Conservation (phyloP, 2,113 vertebrate species). For the Sula dactylatra region DNA sequence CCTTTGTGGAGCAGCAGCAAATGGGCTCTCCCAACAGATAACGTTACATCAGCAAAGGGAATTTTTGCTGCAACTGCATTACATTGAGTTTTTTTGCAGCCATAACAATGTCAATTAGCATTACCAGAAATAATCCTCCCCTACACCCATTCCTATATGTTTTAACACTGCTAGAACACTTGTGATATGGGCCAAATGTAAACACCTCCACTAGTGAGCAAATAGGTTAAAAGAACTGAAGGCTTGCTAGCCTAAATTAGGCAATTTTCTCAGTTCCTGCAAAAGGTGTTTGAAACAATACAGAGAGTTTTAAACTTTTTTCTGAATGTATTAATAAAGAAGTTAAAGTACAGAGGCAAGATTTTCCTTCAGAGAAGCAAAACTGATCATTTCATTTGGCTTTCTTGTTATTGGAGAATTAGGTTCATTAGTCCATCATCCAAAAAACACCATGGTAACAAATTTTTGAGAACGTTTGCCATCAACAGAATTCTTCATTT, state of each 20-base stretch:
- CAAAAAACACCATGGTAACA: not conserved
- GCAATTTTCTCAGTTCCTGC: not conserved
- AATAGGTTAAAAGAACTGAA: not conserved
- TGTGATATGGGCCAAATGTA: not conserved
- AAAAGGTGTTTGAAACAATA: not conserved
- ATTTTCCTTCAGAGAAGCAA: not conserved
- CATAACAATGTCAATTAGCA: not conserved
- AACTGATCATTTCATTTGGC: not conserved
- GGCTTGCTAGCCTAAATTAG: not conserved
- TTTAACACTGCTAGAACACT: not conserved
- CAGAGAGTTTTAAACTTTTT: not conserved
- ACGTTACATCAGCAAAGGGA: not conserved
- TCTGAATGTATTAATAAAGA: not conserved
- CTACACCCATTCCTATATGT: not conserved
- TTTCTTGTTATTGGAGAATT: not conserved
- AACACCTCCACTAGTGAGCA: not conserved
- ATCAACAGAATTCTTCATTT: not conserved
- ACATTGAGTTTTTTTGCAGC: not conserved
- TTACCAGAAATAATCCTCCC: not conserved
- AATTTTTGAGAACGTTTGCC: not conserved
- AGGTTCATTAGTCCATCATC: not conserved
- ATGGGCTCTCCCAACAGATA: not conserved
- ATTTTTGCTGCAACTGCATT: not conserved
- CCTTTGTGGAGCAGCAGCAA: not conserved
- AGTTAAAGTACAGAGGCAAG: not conserved